phyloP scores from a whole-genome alignment of 2,888 invertebrate species.

The Pristionchus exspectatus region DNA sequence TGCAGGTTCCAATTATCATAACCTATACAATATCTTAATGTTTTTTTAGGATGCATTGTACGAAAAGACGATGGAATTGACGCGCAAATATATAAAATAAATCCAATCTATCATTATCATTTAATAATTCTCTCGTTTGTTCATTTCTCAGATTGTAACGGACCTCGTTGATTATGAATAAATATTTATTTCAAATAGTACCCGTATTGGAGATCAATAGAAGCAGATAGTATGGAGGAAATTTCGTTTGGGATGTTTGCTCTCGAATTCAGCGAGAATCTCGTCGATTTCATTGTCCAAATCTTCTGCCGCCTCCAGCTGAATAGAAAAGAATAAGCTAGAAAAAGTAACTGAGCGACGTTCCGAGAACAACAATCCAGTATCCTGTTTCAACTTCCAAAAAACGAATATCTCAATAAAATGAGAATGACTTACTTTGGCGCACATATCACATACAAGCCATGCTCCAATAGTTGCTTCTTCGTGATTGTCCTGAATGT shows the following conservation, averaged over 20 bases:
- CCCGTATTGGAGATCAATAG: constrained; percentile 84
- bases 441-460: constrained; percentile 95
- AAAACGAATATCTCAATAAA: neutral
- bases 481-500: constrained; percentile 99
- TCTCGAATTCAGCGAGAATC: constrained; percentile 93
- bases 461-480: constrained; percentile 99
- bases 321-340: constrained; percentile 69
- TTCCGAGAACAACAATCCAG: neutral
- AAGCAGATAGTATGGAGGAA: constrained; percentile 95
- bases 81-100: neutral
- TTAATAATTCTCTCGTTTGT: neutral
- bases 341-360: too few species aligned
- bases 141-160: neutral
- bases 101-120: neutral
- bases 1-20: neutral
- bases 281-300: constrained; percentile 98
- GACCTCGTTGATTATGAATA: neutral
- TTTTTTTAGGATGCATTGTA: constrained; percentile 47
- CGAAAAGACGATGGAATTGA: neutral
- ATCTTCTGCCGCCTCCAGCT: constrained; percentile 92
- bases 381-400: neutral
- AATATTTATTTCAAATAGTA: neutral
- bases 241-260: constrained; percentile 85
- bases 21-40: neutral
- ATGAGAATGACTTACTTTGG: constrained; percentile 84